Percentiles rank a stretch among this genome's conserved stretches.
Evolutionary conservation across 1,140 invertebrate species (phyloP).

Genomic region (Paraescarpia echinospica): DNA sequence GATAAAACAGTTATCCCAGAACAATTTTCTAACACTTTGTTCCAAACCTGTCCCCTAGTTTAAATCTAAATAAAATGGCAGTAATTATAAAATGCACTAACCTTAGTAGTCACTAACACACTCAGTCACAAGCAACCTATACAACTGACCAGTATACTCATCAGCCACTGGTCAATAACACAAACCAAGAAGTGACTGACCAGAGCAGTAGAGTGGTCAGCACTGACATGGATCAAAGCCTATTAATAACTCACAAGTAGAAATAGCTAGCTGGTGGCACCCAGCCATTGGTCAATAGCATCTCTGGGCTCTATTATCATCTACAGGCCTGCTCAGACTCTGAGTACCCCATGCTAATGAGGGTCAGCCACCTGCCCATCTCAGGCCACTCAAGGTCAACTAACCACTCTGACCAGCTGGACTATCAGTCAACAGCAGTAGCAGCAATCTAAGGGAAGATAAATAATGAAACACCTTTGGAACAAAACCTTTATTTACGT

Average conservation of each 20-base stretch:
- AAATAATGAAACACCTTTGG: neutral
- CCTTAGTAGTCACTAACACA: neutral
- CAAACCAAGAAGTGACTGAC: neutral
- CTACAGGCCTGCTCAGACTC: neutral
- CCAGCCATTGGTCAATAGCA: neutral
- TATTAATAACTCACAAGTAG: neutral
- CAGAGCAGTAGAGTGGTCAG: neutral
- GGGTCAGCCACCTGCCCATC: neutral
- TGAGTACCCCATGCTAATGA: neutral
- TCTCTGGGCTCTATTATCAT: neutral
- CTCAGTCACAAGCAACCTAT: neutral
- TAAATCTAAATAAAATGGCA: neutral
- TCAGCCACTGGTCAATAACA: neutral
- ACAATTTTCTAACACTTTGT: neutral
- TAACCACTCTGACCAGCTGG: neutral
- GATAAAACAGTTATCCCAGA: neutral
- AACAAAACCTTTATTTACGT: neutral
- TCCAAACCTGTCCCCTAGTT: neutral
- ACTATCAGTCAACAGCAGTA: neutral
- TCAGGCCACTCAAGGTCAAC: neutral
- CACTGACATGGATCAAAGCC: neutral
- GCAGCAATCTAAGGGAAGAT: neutral
- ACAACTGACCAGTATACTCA: neutral
- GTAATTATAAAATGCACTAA: neutral
- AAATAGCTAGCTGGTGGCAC: neutral